Conservation (phyloP, 2,888 invertebrate species). For the Erpobdella octoculata region DNA sequence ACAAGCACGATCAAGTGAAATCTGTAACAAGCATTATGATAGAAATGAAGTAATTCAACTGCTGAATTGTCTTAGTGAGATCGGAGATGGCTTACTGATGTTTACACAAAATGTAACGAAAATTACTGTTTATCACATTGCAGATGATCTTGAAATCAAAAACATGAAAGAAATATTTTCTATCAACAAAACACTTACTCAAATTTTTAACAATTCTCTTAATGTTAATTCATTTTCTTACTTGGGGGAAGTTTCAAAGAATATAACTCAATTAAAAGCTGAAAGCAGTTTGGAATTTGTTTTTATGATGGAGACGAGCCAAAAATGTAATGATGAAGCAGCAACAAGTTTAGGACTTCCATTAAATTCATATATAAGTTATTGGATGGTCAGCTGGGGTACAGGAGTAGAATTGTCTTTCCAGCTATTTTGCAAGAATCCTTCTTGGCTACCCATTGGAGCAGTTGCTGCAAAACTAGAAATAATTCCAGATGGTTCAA, state of each 20-base stretch:
- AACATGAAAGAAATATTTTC: neutral
- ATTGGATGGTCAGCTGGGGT: conserved; percentile 3
- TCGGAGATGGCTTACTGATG: conserved; percentile 41
- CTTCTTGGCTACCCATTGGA: conserved; percentile 11
- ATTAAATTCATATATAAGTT: too few relatives aligned
- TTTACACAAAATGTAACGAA: conserved; percentile 44
- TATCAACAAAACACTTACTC: neutral
- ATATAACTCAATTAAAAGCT: neutral
- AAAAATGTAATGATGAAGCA: neutral
- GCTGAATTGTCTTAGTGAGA: conserved; percentile 38
- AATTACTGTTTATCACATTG: conserved; percentile 40
- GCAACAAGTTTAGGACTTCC: neutral
- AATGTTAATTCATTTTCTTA: neutral
- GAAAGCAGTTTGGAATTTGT: neutral
- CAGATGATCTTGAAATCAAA: conserved; percentile 14
- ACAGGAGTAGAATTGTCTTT: neutral
- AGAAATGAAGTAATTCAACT: conserved; percentile 40
- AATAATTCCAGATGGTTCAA: neutral
- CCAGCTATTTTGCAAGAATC: neutral
- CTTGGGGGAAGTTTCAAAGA: neutral
- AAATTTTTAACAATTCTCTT: neutral
- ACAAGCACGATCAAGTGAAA: conserved; percentile 38
- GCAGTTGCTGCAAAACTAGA: conserved; percentile 20
- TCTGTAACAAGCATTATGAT: conserved; percentile 40
- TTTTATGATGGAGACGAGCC: neutral